phyloP scores from a whole-genome alignment of 2,113 vertebrate species.

The Prinia subflava region DNA sequence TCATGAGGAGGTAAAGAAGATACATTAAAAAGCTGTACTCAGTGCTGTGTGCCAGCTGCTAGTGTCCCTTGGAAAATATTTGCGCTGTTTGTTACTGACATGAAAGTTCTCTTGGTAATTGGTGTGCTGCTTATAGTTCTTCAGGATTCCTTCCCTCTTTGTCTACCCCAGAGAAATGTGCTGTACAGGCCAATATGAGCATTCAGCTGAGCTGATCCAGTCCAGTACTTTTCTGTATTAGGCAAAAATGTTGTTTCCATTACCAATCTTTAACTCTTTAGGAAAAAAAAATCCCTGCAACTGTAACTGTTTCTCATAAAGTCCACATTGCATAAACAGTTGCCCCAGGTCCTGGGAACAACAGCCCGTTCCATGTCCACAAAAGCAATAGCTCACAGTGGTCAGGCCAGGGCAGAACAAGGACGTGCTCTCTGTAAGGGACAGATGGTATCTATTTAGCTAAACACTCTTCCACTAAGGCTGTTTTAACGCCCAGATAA shows the following conservation, averaged over 20 bases:
- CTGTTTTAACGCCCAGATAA: constrained; percentile 46
- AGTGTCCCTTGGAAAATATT: constrained; percentile 43
- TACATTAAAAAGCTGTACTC: background rate
- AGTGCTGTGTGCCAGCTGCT: background rate
- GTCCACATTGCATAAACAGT: constrained; percentile 63
- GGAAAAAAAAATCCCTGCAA: background rate
- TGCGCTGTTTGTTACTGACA: constrained; percentile 32
- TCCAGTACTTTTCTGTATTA: constrained; percentile 70
- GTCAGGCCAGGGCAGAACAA: constrained; percentile 23
- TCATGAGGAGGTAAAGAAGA: background rate
- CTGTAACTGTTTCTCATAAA: constrained; percentile 66
- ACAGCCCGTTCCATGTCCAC: background rate
- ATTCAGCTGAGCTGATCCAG: constrained; percentile 36
- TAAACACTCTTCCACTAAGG: constrained; percentile 47
- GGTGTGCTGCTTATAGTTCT: background rate
- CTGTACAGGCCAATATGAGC: background rate
- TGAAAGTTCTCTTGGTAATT: constrained; percentile 14
- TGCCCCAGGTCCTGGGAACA: constrained; percentile 68
- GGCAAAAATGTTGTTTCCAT: constrained; percentile 68
- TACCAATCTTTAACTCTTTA: constrained; percentile 46
- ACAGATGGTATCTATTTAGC: constrained; percentile 69
- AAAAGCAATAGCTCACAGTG: constrained; percentile 30
- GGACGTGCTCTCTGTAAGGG: constrained; percentile 9
- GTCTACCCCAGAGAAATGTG: constrained; percentile 4
- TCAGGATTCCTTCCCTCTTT: constrained; percentile 12